Conservation (phyloP, 2,113 vertebrate species). For the Chionis minor region DNA sequence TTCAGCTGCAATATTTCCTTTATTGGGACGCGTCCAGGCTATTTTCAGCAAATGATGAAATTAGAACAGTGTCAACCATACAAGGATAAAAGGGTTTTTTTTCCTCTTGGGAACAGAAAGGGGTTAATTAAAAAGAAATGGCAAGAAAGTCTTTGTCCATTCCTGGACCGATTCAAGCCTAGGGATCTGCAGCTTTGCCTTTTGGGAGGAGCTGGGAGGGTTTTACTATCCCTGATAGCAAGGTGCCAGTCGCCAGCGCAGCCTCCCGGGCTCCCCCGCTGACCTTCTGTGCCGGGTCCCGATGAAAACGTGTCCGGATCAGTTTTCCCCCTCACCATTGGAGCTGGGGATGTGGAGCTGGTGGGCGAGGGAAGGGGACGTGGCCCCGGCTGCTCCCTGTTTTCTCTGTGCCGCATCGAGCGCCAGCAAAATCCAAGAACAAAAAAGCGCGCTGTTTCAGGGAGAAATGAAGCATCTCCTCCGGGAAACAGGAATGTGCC, state of each 20-base stretch:
- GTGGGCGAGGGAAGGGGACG: background rate
- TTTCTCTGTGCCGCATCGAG: too few relatives aligned
- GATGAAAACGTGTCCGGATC: background rate
- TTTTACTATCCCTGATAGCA: background rate
- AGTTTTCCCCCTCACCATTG: background rate
- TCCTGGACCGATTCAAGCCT: background rate
- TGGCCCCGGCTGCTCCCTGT: too few relatives aligned
- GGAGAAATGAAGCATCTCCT: too few relatives aligned
- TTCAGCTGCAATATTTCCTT: background rate
- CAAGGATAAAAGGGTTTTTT: background rate
- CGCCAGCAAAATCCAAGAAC: too few relatives aligned
- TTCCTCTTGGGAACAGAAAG: background rate
- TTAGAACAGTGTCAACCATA: background rate
- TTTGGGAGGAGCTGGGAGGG: background rate
- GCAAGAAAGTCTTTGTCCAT: background rate
- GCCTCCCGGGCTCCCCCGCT: background rate
- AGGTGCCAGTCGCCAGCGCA: background rate
- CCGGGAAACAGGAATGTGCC: too few relatives aligned
- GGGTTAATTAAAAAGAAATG: background rate
- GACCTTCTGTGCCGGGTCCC: background rate
- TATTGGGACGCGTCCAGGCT: background rate
- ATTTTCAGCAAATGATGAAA: background rate
- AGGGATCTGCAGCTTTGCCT: background rate
- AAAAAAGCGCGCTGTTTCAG: too few relatives aligned
- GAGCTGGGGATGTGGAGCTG: too few relatives aligned